phyloP scores from a whole-genome alignment of 2,888 invertebrate genomes.

The Caenorhabditis becei region DNA sequence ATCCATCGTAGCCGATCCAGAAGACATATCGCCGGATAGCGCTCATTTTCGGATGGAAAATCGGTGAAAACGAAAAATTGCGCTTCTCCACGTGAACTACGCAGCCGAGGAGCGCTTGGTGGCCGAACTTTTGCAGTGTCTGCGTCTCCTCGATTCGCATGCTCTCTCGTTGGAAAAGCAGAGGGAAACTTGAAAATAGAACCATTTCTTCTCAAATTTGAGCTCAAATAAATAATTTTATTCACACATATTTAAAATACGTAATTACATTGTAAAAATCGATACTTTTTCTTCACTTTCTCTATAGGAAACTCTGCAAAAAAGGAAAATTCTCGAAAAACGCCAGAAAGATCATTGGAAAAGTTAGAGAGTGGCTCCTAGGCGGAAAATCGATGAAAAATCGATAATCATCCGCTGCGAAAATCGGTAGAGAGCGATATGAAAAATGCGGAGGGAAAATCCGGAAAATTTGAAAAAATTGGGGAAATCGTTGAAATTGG shows the following conservation, averaged over 20 bases:
- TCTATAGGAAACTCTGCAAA: not conserved
- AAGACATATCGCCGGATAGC: constrained; percentile 70
- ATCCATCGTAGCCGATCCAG: constrained; percentile 77
- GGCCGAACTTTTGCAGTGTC: constrained; percentile 25
- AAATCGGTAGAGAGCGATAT: constrained; percentile 37
- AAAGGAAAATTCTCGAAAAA: constrained; percentile 12
- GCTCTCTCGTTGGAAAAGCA: not conserved
- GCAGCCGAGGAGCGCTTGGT: not conserved
- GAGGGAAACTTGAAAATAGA: constrained; percentile 12
- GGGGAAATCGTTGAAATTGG: constrained; percentile 23
- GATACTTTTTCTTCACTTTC: too few species aligned
- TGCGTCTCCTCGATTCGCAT: constrained; percentile 4
- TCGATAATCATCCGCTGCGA: constrained; percentile 10
- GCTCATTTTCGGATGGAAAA: constrained; percentile 18
- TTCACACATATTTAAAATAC: not conserved
- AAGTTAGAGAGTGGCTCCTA: constrained; percentile 28
- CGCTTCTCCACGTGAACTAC: constrained; percentile 24
- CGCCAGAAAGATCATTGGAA: constrained; percentile 16
- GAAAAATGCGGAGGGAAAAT: constrained; percentile 26
- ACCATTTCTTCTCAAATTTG: too few species aligned
- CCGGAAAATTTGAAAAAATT: constrained; percentile 4
- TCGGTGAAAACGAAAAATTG: not conserved
- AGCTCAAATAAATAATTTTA: constrained; percentile 4
- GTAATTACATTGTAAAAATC: not conserved
- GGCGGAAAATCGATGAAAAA: not conserved